Evolutionary conservation across 2,113 vertebrate species (phyloP), one percentile per base, ranked within the genome.

Genomic region (Halichoeres trimaculatus): DNA sequence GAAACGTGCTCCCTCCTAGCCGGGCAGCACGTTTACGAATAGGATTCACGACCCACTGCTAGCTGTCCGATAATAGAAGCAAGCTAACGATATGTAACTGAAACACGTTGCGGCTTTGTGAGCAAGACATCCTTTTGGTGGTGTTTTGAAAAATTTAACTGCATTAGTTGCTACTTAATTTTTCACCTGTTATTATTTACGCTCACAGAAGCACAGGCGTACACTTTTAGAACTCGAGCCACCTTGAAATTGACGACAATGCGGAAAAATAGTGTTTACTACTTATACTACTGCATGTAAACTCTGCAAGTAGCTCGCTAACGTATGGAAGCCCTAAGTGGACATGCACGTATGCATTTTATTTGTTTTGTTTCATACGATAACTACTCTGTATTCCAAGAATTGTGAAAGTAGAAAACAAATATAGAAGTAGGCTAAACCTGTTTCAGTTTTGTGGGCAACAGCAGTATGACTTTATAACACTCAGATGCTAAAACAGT

Each of bases 71-170:
- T 85, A 88, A 88, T 90, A 72, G 85, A 71, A 59, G 41, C 10
- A 6, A 23, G 88, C 89, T 89, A 85, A 66, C 66, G 54, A 36
- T 62, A 36, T 81, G 5, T 26, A 62, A 76, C 64, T 69, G 53
- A 77, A 88, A 89, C 91, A 91, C 88, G 88, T 76, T 88, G 86
- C 58, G 63, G 86, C 83, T 90, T 89, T 84, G 83, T 79, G 68
- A 71, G 69, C 72, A 13, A 64, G 45, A 30, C 63, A 58, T 84
- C 65, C 43, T 16, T 22, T 83, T 9, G 16, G 14, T 13, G 19
- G 24, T 56, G 57, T 51, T 50, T 74, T 54, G 38, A 8, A 41
- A 57, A n/a, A n/a, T n/a, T n/a, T n/a, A n/a, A n/a, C n/a, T n/a
- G n/a, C n/a, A n/a, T n/a, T n/a, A n/a, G n/a, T n/a, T n/a, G n/a